Conservation (phyloP, 2,888 invertebrate species). For the Cyaniris semiargus region DNA sequence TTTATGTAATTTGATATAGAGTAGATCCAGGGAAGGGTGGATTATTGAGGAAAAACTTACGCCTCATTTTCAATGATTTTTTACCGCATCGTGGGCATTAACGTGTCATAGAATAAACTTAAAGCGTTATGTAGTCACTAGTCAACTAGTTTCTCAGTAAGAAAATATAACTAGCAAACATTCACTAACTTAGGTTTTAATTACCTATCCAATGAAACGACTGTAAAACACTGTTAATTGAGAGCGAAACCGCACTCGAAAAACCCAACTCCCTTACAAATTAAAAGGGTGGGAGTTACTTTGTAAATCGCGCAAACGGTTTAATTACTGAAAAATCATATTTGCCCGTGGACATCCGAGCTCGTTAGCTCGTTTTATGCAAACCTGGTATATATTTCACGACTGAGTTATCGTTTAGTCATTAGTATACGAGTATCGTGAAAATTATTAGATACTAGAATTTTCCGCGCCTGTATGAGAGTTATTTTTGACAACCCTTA, state of each 20-base stretch:
- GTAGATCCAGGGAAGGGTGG: no score
- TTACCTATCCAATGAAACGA: conserved; percentile 21
- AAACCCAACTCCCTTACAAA: conserved; percentile 50
- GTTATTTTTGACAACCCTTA: no score
- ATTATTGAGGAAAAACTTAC: no score
- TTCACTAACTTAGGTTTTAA: conserved; percentile 19
- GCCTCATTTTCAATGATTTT: no score
- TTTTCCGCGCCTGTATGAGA: neutral
- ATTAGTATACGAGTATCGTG: neutral
- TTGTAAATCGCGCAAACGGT: conserved; percentile 58
- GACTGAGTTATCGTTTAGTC: neutral
- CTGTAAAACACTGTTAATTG: conserved; percentile 30
- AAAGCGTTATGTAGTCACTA: neutral
- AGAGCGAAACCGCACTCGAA: conserved; percentile 35
- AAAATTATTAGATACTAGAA: neutral
- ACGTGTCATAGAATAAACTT: no score
- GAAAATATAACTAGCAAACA: neutral
- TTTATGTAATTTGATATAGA: no score
- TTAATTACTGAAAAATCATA: conserved; percentile 67
- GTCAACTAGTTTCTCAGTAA: neutral
- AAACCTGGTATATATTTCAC: neutral
- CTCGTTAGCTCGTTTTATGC: conserved; percentile 15
- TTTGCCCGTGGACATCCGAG: conserved; percentile 54
- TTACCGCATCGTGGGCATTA: no score
- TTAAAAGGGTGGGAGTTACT: conserved; percentile 54